Percentiles rank a stretch among this genome's conserved stretches.
Evolutionary conservation across 2,797 vertebrate species (phyloP).

Genomic region (Paguma larvata): DNA sequence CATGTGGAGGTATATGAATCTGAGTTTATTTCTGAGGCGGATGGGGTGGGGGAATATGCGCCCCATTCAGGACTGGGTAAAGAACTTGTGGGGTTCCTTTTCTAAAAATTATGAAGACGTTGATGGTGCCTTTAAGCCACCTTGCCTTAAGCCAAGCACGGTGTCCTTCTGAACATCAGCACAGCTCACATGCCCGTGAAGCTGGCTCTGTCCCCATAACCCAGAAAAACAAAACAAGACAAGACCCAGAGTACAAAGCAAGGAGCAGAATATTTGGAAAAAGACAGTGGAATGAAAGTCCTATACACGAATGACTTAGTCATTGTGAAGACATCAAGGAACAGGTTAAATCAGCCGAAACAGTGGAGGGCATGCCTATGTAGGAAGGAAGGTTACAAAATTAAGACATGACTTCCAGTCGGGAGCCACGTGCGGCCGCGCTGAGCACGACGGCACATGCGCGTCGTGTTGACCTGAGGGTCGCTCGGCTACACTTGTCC

Average conservation of each 20-base stretch:
- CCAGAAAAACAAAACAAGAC: background rate
- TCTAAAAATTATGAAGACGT: background rate
- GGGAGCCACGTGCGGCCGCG: background rate
- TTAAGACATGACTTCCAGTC: background rate
- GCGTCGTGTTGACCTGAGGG: fast-evolving
- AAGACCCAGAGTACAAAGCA: background rate
- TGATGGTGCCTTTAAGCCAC: background rate
- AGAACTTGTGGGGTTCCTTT: background rate
- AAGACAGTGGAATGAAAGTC: background rate
- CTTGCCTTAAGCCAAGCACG: background rate
- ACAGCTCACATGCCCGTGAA: background rate
- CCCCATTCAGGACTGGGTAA: background rate
- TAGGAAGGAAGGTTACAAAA: background rate
- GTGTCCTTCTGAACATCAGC: background rate
- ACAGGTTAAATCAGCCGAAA: background rate
- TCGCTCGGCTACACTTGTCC: background rate
- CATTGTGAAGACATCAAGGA: background rate
- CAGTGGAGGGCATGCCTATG: too few relatives aligned
- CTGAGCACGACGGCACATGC: background rate
- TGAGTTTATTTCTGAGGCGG: background rate
- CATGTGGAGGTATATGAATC: background rate
- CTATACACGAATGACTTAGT: background rate
- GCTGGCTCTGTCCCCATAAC: background rate
- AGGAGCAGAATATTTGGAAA: background rate
- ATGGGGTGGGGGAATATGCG: background rate